phyloP scores from a whole-genome alignment of 2,113 vertebrate genomes.

The Micromys minutus region DNA sequence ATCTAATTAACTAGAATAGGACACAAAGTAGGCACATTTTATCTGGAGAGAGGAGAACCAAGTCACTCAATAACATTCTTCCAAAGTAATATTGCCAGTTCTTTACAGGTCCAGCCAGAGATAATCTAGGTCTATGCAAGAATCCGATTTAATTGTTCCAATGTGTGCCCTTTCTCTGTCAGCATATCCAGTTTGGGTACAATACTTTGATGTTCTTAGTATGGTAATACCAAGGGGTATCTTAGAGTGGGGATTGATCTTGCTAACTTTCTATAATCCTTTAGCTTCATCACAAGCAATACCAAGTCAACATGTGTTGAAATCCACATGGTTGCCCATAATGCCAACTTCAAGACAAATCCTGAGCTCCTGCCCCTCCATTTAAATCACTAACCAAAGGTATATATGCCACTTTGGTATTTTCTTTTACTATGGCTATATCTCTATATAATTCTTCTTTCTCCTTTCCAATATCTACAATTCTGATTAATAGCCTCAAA shows the following conservation, averaged over 20 bases:
- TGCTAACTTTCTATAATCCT: conserved; percentile 1
- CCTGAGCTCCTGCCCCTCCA: neutral
- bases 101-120: conserved; percentile 5
- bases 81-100: neutral
- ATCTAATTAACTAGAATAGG: neutral
- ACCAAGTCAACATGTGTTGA: neutral
- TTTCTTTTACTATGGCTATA: neutral
- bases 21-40: neutral
- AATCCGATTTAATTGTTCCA: neutral
- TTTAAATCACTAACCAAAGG: neutral
- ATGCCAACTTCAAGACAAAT: neutral
- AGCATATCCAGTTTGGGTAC: neutral
- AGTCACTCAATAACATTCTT: neutral
- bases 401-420: neutral
- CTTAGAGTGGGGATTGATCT: neutral
- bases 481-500: neutral
- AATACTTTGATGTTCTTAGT: neutral
- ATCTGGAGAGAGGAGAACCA: neutral
- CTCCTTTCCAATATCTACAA: neutral
- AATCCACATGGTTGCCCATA: neutral
- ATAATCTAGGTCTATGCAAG: neutral
- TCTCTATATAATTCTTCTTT: neutral
- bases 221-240: neutral
- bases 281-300: neutral
- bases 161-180: neutral